Evolutionary conservation across 2,888 invertebrate species (phyloP), one percentile per base, ranked within the genome.

Genomic region (Drosophila emarginata): DNA sequence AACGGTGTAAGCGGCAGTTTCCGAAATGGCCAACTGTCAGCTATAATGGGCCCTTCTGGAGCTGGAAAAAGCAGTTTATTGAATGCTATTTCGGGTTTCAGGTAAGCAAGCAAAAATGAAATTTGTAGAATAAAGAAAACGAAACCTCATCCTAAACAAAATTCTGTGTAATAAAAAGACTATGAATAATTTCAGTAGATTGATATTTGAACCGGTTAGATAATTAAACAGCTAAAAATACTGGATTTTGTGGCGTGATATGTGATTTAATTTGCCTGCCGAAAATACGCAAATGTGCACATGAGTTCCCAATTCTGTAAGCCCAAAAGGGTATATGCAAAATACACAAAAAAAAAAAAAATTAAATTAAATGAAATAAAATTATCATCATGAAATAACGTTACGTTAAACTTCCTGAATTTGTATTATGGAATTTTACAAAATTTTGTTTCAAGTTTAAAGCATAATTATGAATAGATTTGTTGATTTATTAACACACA

Each of bases 21-120:
- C 90, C 90, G 92, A 64, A 93, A 94, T 66, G 95, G 95, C 0
- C 93, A 94, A 80, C 91, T 95, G 69, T 93, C 94, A 52, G 95
- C 94, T 64, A 95, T 95, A 75, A 94, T 95, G 93, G 95, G 95
- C 50, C 95, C 94, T 9, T 94, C 95, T 1, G 95, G 95, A 45
- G 95, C 95, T 14, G 95, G 96, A 72, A 96, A 96, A 91, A 95
- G 95, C 86, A 95, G 95, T 71, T 93, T 96, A 4, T 93, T 96
- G 80, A 96, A 96, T 90, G 95, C 95, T 11, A 93, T 96, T 72
- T 96, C 96, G 58, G 96, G 96, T 87, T 96, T 94, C 92, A 94
- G 94, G 96, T 95, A 91, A 90, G 76, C 57, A 39, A 59, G 36
- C 1, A 51, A 50, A 50, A 45, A 7, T 32, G 37, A 2, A 53